phyloP scores from a whole-genome alignment of 1,140 invertebrate genomes.

The Arion vulgaris region DNA sequence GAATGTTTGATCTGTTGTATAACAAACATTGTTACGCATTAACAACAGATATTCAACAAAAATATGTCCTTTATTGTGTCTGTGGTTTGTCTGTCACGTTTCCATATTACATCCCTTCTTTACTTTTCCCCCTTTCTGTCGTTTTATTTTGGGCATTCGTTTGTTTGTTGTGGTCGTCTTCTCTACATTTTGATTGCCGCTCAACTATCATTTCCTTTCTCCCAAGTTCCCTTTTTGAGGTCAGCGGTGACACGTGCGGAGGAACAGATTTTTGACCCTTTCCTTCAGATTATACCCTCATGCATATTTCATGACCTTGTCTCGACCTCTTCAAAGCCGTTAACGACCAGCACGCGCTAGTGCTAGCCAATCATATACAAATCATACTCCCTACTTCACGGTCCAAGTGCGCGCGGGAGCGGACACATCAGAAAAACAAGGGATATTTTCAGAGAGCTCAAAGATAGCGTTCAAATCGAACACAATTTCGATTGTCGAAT shows the following conservation, averaged over 20 bases:
- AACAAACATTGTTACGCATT: too few relatives aligned
- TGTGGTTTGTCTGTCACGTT: too few relatives aligned
- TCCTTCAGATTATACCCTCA: slow-evolving; percentile 11
- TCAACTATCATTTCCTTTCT: too few relatives aligned
- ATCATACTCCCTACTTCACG: background rate
- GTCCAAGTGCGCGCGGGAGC: background rate
- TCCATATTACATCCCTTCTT: too few relatives aligned
- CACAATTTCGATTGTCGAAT: background rate
- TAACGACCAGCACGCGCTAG: background rate
- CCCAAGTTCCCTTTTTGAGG: background rate
- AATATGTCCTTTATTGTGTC: too few relatives aligned
- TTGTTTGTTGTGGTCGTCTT: too few relatives aligned
- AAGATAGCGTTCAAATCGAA: background rate
- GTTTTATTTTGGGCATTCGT: too few relatives aligned
- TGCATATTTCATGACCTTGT: slow-evolving; percentile 17
- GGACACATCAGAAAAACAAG: background rate
- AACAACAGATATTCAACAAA: too few relatives aligned
- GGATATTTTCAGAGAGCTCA: background rate
- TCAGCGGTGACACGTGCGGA: background rate
- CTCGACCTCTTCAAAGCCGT: slow-evolving; percentile 4
- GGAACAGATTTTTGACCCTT: background rate
- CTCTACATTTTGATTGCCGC: too few relatives aligned
- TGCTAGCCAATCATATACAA: slow-evolving; percentile 14
- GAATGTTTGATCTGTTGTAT: too few relatives aligned
- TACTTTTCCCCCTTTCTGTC: too few relatives aligned